A percentile compares a stretch with the other conserved stretches of the same genome.
These are phyloP conservation scores for Choristoneura fumiferana DNA, from an alignment of 1,140 invertebrate genomes.

Conservation along the genomic window DNA sequence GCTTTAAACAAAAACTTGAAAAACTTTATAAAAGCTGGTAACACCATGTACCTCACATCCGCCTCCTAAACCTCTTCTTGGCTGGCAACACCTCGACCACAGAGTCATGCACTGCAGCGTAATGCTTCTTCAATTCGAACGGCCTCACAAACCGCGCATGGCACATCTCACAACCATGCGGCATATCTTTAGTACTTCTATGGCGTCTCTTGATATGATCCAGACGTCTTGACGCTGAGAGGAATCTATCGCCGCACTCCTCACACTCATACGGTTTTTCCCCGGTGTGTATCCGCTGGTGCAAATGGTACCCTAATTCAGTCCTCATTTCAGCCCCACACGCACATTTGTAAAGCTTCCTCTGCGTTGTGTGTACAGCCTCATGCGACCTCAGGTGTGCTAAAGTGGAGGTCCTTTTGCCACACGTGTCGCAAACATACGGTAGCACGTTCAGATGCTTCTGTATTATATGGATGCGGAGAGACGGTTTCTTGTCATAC, in stretches of 20 bases:
- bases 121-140: conserved; percentile 59
- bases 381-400: conserved; percentile 64
- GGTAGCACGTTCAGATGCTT: conserved; percentile 69
- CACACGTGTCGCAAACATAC: conserved; percentile 61
- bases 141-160: conserved; percentile 52
- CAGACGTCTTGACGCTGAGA: conserved; percentile 60
- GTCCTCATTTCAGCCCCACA: conserved; percentile 60
- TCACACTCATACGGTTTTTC: conserved; percentile 87
- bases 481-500: conserved; percentile 59
- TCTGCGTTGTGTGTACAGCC: conserved; percentile 50
- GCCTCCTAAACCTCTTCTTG: conserved; percentile 3
- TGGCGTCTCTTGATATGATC: conserved; percentile 67
- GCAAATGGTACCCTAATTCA: conserved; percentile 54
- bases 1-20: too few species aligned
- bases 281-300: conserved; percentile 82
- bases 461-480: conserved; percentile 65
- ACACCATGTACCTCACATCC: not conserved
- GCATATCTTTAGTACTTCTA: conserved; percentile 39
- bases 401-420: conserved; percentile 62
- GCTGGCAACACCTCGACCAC: conserved; percentile 25
- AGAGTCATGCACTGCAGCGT: conserved; percentile 29
- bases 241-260: conserved; percentile 80
- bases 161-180: conserved; percentile 49
- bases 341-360: conserved; percentile 55
- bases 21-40: too few species aligned